Evolutionary conservation across 2,888 invertebrate genomes (phyloP), one percentile per base, ranked within the genome.

Genomic region (Dione vanillae): DNA sequence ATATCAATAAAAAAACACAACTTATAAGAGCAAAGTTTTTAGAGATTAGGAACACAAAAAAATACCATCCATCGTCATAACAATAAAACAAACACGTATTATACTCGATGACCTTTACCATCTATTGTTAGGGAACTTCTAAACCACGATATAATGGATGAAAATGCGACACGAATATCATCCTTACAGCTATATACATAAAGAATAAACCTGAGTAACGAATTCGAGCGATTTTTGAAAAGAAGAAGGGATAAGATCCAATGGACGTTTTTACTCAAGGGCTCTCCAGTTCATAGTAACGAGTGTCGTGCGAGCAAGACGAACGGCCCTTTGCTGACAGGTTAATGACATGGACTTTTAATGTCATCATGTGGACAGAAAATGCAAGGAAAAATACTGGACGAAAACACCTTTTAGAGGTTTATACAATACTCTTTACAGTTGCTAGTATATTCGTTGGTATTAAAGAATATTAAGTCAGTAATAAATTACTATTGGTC

Each of bases 231-330:
- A 67, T 49, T 64, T 72, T 65, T 66, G 47, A 68, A 59, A 54
- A 66, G 61, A 40, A 70, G 43, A 73, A 70, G 70, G 72, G 72
- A 71, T 73, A 69, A 71, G 78, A 78, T 80, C 67, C 75, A 78
- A 77, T 76, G 73, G 76, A 75, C 70, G 74, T 76, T 78, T 80
- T 79, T 76, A 67, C 59, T 77, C 72, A 72, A 81, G 78, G 77
- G 75, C 73, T 66, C 74, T 74, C 73, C 71, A 75, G 76, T 79
- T 75, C 74, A 68, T 73, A 71, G 70, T 79, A 80, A 80, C 77
- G 78, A 77, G 78, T 70, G 62, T 70, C 64, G 49, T 64, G 64
- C 51, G 64, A 64, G 64, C 51, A 49, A 49, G 49, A 61, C 59
- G 59, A 43, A 43, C 61, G 45, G 61, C 19, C 61, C 54, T 71